Base-by-base conservation (phyloP, 2,113 vertebrate genomes). In the Azemiops feae region DNA sequence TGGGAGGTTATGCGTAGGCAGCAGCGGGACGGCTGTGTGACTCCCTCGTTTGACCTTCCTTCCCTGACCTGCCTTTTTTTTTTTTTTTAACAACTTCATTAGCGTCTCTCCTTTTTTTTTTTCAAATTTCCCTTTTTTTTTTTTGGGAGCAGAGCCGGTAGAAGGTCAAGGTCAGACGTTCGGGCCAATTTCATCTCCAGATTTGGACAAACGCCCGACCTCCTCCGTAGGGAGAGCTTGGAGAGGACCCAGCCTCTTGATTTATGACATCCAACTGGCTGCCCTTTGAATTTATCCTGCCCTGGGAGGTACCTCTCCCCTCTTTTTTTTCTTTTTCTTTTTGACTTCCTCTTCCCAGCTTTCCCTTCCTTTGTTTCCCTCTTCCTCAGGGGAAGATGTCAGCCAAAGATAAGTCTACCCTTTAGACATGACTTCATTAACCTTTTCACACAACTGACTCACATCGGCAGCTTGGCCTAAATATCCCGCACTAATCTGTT, bases 181-280 rank as follows among this genome's bases (percentile, higher is more conserved):
- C 95, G 96, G 96, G 95, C 97, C 97, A 96, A 97, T 98, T 97
- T 97, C 96, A 95, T 98, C 97, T 97, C 97, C 89, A 92, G 97
- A 93, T 96, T 97, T 98, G 96, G 95, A 95, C 96, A 69, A 96
- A 96, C 96, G 90, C 0, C 0, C 23, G 86, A 95, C 94, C 88
- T 94, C 94, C 88, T 94, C 94, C 94, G 0, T 88, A 93, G 94
- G 95, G 96, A 97, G 96, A 97, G 93, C 96, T 98, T 98, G 96
- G 97, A 97, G 96, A 95, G 97, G 96, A 96, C 95, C 96, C 97
- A 92, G 93, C 88, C 34, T 96, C 97, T 98, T 98, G 98, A 98
- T 98, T 98, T 98, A 98, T 97, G 97, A 92, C 94, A 95, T 95
- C 96, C 96, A 95, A 97, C 97, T 98, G 97, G 96, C 97, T 98